phyloP scores from a whole-genome alignment of 2,888 invertebrate genomes.

The Aplocera efformata region DNA sequence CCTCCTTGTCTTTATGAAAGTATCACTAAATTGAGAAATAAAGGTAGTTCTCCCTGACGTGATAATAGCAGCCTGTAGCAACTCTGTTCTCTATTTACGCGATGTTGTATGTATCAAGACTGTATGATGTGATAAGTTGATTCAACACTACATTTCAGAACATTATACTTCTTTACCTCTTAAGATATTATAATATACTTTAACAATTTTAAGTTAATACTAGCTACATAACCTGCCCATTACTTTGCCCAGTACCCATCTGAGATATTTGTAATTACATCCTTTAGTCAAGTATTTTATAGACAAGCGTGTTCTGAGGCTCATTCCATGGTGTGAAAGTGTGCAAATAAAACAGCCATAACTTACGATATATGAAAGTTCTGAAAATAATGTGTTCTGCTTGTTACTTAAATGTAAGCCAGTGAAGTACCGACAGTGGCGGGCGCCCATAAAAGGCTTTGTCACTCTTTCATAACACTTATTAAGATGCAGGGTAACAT shows the following conservation, averaged over 20 bases:
- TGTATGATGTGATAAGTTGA: constrained; percentile 9
- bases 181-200: too few relatives aligned
- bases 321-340: too few relatives aligned
- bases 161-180: too few relatives aligned
- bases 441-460: constrained; percentile 55
- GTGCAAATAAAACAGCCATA: too few relatives aligned
- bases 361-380: too few relatives aligned
- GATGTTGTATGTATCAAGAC: constrained; percentile 31
- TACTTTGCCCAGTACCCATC: too few relatives aligned
- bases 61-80: constrained; percentile 58
- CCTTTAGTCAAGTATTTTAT: too few relatives aligned
- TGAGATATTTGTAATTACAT: too few relatives aligned
- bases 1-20: constrained; percentile 60
- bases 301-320: too few relatives aligned
- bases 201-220: too few relatives aligned
- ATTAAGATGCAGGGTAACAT: constrained; percentile 70
- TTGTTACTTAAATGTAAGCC: constrained; percentile 15
- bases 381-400: neutral
- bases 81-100: constrained; percentile 57
- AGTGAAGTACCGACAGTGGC: constrained; percentile 23
- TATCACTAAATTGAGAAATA: constrained; percentile 75
- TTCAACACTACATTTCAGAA: constrained; percentile 3
- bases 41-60: constrained; percentile 59
- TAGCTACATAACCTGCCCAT: too few relatives aligned
- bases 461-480: constrained; percentile 75